Evolutionary conservation across 2,113 vertebrate genomes (phyloP).

Genomic region (Natator depressus): DNA sequence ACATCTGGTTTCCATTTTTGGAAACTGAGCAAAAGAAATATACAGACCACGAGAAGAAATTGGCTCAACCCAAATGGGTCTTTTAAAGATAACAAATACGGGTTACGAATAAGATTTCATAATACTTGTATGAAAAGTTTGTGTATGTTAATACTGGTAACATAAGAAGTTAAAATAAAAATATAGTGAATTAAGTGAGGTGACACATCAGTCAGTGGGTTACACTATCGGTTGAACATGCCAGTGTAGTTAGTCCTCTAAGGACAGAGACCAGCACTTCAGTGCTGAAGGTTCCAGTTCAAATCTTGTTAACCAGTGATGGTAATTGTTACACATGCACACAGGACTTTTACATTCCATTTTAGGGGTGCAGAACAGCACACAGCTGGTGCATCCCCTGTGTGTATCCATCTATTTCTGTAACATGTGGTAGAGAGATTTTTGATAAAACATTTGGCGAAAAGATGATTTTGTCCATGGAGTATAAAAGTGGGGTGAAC

Average conservation of each 20-base stretch:
- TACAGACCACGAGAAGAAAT: neutral
- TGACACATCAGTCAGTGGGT: neutral
- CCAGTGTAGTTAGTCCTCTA: neutral
- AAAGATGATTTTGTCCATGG: neutral
- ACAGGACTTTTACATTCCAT: neutral
- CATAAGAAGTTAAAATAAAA: neutral
- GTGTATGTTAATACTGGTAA: neutral
- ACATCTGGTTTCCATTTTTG: slow-evolving; percentile 38
- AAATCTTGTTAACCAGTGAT: neutral
- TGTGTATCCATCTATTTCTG: neutral
- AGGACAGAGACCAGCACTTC: neutral
- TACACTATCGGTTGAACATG: neutral
- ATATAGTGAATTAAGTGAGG: neutral
- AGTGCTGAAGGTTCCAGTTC: neutral
- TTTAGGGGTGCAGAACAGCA: neutral
- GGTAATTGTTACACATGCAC: neutral
- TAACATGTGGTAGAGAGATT: neutral
- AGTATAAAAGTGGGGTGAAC: neutral
- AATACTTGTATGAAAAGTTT: neutral
- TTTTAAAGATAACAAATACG: slow-evolving; percentile 46
- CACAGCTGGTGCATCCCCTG: neutral
- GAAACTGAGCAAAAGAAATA: slow-evolving; percentile 19
- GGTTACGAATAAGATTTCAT: neutral
- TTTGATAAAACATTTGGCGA: neutral
- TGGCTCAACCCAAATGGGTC: neutral